Conservation (phyloP, 1,140 invertebrate species). For the Elysia chlorotica region DNA sequence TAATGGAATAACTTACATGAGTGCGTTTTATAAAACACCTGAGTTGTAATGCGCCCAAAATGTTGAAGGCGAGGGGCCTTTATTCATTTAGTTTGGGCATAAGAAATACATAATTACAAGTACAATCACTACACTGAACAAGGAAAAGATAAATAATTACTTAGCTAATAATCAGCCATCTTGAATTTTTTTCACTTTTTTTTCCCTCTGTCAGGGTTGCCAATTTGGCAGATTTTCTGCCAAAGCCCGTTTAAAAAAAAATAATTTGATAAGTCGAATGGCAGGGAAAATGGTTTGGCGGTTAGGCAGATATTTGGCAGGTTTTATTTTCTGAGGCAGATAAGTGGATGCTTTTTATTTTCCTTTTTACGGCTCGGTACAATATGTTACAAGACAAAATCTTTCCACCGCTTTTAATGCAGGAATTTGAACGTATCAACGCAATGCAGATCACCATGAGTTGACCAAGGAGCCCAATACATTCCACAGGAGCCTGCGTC, state of each 20-base stretch:
- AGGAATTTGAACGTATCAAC: slow-evolving; percentile 1
- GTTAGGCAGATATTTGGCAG: neutral
- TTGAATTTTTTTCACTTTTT: neutral
- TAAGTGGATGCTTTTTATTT: neutral
- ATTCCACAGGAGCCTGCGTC: neutral
- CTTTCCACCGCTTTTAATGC: no score
- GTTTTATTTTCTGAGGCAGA: neutral
- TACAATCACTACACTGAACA: no score
- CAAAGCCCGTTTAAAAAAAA: neutral
- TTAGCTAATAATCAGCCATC: no score
- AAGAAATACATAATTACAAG: no score
- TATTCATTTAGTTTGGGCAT: no score
- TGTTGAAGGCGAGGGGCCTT: no score
- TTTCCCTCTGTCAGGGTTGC: neutral
- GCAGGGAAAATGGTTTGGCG: neutral
- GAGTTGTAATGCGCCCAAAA: no score
- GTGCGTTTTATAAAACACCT: no score
- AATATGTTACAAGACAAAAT: no score
- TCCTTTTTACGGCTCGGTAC: no score
- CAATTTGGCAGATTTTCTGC: neutral
- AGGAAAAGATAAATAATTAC: no score
- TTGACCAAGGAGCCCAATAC: neutral
- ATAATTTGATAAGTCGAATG: neutral
- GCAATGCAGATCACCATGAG: neutral
- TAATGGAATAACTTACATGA: no score